Evolutionary conservation across 2,113 vertebrate species (phyloP).

Genomic region (Orycteropus afer): DNA sequence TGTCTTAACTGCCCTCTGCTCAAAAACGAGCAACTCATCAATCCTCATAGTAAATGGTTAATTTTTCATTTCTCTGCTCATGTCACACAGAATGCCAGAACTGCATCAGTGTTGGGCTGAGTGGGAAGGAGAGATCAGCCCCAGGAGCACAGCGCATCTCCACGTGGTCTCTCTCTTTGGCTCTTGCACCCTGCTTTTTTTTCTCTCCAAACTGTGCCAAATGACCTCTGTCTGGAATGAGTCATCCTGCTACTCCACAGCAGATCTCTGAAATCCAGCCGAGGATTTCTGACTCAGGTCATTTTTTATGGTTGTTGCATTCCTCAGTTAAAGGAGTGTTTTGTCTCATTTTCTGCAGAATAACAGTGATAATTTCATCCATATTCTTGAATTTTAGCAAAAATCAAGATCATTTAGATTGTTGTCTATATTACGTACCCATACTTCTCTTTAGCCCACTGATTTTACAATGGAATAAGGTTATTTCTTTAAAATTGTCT

Average conservation of each 20-base stretch:
- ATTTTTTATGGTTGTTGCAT: constrained; percentile 61
- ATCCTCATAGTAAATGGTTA: neutral
- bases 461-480: constrained; percentile 42
- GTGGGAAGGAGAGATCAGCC: neutral
- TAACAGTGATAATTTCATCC: constrained; percentile 47
- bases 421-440: neutral
- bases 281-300: constrained; percentile 70
- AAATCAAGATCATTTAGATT: neutral
- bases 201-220: neutral
- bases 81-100: neutral
- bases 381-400: constrained; percentile 35
- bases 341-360: constrained; percentile 58
- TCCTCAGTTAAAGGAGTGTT: constrained; percentile 69
- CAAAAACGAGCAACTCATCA: neutral
- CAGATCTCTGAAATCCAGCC: constrained; percentile 56
- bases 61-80: neutral
- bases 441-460: neutral
- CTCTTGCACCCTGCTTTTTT: neutral
- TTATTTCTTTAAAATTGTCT: constrained; percentile 40
- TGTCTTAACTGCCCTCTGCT: neutral
- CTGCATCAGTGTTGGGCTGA: neutral
- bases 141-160: neutral
- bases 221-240: constrained; percentile 58
- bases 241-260: constrained; percentile 55
- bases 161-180: neutral